Evolutionary conservation across 2,888 invertebrate species (phyloP), one percentile per base, ranked within the genome.

Genomic region (Campoplex capitator): DNA sequence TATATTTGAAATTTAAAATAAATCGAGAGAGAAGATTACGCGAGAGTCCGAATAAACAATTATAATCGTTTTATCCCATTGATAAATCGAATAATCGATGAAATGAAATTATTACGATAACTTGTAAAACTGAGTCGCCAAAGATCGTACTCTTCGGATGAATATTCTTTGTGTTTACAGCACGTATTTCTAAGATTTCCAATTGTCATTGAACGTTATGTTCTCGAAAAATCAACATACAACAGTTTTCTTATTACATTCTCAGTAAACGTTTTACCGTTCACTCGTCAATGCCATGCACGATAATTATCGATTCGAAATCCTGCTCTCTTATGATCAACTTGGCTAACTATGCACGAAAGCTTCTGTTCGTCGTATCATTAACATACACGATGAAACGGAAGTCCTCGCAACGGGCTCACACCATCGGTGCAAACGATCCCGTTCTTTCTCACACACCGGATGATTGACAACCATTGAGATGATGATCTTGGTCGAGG

Each of bases 271-370:
- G 32, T 6, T 75, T 74, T 85, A 88, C 84, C 87, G 85, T 85
- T 88, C 73, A 76, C 62, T 84, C 79, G 77, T 80, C 88, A 88
- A 84, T 87, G 82, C 82, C 83, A 84, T 38, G 58, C 28, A 48
- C 67, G 68, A 85, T 82, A 86, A 88, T 88, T 88, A 86, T 85
- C 76, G 86, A 86, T 85, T 80, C 82, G 73, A 62, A 83, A 83
- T 80, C 73, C 80, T 42, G 35, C 76, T 75, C 87, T 83, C 65
- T 71, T 71, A 78, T 74, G 84, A 83, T 38, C 23, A n/a, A 56
- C 38, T 67, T 79, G 62, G 56, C 45, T 76, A 70, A 81, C 80
- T 85, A 84, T 87, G 75, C 45, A 56, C 68, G 70, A 71, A 71
- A 77, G 73, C 77, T 74, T 68, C 75, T 56, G 71, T 58, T 82